Evolutionary conservation across 2,888 invertebrate species (phyloP), one percentile per base, ranked within the genome.

Genomic region (Tenodera sinensis): DNA sequence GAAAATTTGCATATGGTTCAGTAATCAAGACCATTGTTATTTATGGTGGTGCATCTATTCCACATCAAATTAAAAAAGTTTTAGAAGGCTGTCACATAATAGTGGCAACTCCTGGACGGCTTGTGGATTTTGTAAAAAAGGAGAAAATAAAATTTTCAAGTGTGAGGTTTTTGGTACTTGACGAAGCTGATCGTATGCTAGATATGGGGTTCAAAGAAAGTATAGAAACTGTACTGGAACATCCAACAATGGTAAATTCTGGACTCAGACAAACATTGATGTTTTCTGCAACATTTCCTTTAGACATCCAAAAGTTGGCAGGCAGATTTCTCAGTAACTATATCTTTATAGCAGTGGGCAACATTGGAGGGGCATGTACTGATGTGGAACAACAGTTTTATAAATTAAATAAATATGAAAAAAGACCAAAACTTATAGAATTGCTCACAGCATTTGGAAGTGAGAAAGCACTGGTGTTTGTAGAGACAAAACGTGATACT

Each of bases 341-440:
- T 92, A 92, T 98, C n/a, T 99, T 98, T 92, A 95, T 99, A 9
- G 95, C 97, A 0, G 97, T 99, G 28, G 99, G 99, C 83, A 96
- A 97, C 15, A 96, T 99, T 0, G 99, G 99, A 0, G 97, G 98
- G 1, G 99, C 99, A 12, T 98, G 98, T 92, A 93, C 96, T 0
- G 99, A 99, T 93, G 98, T 99, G 0, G 95, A 96, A 89, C 99
- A 99, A 93, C 94, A 94, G 1, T 96, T 98, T 91, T 94, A 95
- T 86, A 94, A 97, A 92, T 96, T 97, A 0, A 93, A 94, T 1
- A 96, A 96, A 90, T 95, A 95, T 83, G 96, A 96, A 85, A 99
- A 98, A 92, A 95, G 96, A 90, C 94, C 95, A 0, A 96, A 96
- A 91, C 94, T 99, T 0, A 94, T 96, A 90, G 96, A 96, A 90